Base-by-base conservation (phyloP, 2,113 vertebrate species). In the Megaptera novaeangliae region DNA sequence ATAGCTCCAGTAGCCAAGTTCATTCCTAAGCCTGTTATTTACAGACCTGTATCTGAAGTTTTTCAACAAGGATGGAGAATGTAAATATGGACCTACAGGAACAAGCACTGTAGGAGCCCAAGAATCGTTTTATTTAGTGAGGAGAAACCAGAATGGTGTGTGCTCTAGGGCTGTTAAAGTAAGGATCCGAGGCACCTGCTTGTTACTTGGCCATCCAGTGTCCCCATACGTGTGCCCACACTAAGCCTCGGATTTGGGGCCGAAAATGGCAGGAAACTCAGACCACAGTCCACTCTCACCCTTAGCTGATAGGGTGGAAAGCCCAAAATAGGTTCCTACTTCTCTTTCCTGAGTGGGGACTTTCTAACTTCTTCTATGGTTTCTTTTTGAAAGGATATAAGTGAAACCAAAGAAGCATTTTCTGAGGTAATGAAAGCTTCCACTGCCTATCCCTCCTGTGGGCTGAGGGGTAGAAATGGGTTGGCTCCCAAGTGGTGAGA, bases 11-110 rank as follows among this genome's bases (percentile, higher is more conserved):
- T 95, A 66, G 15, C 90, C 12, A 82, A 3, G 11, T 94, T 77
- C 34, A 49, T 94, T 17, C 25, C 68, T 77, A 69, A 96, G 69
- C 39, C 69, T 87, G 63, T 57, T 88, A 59, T 91, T 93, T 94
- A 92, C 85, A 97, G 88, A 84, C 78, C 34, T 84, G 27, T 84
- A 15, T 80, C 90, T 97, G 83, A 97, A 75, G 92, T 92, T 97
- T 94, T 96, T 95, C 78, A 90, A 69, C 88, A 95, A 88, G 52
- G 49, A 44, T 93, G 63, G 77, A 94, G 69, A 92, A 74, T 84
- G 77, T 80, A 95, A 96, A 97, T 55, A 94, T 66, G 44, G 69
- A 87, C 84, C 59, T 95, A 77, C 95, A 96, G 78, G 72, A 91
- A 39, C 77, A 86, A 96, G 64, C 59, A 15, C 80, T 84, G 39